Conservation (phyloP, 2,113 vertebrate species). For the Amazona vittata region DNA sequence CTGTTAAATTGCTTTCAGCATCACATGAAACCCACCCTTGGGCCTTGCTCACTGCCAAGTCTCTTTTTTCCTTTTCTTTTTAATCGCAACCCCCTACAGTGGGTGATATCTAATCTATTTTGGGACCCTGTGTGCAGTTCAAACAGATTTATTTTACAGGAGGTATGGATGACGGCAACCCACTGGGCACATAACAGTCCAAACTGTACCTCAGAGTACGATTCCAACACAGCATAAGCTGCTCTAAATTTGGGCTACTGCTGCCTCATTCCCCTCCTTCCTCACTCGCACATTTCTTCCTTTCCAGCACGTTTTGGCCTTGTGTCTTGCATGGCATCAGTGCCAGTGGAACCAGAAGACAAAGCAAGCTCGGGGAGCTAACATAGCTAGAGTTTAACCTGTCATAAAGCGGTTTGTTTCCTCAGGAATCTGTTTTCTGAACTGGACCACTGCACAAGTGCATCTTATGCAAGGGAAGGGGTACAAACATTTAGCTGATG, state of each 20-base stretch:
- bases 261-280: background rate
- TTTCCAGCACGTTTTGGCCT: background rate
- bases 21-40: background rate
- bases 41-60: background rate
- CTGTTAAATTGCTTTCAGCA: background rate
- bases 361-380: background rate
- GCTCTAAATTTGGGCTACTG: background rate
- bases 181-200: background rate
- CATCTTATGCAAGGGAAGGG: background rate
- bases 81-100: background rate
- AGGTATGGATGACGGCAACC: background rate
- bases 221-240: constrained; percentile 9
- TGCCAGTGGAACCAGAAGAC: background rate
- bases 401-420: background rate
- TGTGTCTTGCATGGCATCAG: background rate
- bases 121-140: background rate
- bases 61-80: background rate
- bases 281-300: background rate
- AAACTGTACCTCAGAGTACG: background rate
- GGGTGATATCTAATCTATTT: constrained; percentile 26
- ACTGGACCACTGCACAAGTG: background rate
- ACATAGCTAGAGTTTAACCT: background rate
- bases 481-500: background rate
- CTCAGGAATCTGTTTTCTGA: background rate
- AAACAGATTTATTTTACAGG: constrained; percentile 26